Evolutionary conservation across 2,113 vertebrate genomes (phyloP), one percentile per base, ranked within the genome.

Genomic region (Neogale vison): DNA sequence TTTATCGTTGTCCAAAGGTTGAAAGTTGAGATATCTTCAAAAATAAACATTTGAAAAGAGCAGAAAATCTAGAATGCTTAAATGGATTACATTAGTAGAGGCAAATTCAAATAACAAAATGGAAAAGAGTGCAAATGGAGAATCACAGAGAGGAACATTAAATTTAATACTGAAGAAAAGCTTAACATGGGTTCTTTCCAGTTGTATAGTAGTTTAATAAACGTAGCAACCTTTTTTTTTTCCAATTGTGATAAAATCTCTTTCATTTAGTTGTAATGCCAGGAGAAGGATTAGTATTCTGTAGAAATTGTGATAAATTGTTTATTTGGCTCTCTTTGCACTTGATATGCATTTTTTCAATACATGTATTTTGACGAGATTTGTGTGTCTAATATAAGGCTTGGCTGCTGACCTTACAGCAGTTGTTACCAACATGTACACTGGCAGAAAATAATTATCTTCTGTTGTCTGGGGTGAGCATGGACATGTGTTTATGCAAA

Each of bases 211-310:
- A 92, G 57, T 85, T 84, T 18, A 90, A 76, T 61, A 76, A 94
- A 77, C 50, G 69, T 4, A 71, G 20, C 26, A 80, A 42, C n/a
- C n/a, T 57, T 72, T 65, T 91, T 45, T 42, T 93, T 67, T 23
- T 0, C 39, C 36, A 82, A 67, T 23, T 23, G 18, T 76, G 11
- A 67, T 76, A 92, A 86, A 71, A 77, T 71, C 17, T 82, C 36
- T 81, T 84, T 92, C n/a, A 90, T 94, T 94, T 95, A 23, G 4
- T 52, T 67, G 12, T 55, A 63, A 82, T 79, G 26, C 34, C 45
- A 96, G 34, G 17, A 96, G 42, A 87, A 89, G 4, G 36, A 94
- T 81, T 92, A 74, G 71, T 92, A 61, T 50, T 90, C 96, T 95
- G 79, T 20, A 94, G 15, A 20, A 34, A 67, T 84, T 80, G 12